Evolutionary conservation across 2,888 invertebrate species (phyloP), one percentile per base, ranked within the genome.

Genomic region (Hypena proboscidalis): DNA sequence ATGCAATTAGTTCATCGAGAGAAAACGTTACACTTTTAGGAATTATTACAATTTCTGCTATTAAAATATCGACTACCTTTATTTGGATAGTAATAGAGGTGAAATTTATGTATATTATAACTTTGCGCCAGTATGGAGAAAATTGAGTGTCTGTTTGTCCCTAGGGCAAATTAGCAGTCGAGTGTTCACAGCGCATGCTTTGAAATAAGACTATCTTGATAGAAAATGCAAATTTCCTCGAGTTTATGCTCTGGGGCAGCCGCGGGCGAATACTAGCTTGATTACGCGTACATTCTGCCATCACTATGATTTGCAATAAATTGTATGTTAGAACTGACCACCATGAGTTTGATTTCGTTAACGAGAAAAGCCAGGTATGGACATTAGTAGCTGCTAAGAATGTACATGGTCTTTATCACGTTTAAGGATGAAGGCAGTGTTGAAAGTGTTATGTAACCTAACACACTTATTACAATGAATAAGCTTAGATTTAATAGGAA

Each of bases 221-320:
- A 67, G 67, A 71, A 68, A 70, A 81, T 81, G 81, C 69, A 74
- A 79, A 80, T 80, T 64, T 57, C 53, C 53, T 55, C 58, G 66
- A 62, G 62, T 54, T 55, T 51, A 52, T 58, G 68, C 68, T 67
- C 63, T 56, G 58, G 30, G 45, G 53, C 43, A 33, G 66, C 74
- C 69, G 55, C 33, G 11, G 59, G 75, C 65, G 32, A 55, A 51
- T 33, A 40, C 55, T 48, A 49, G 60, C 52, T 60, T 64, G 52
- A 64, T 63, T 64, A 57, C 51, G 42, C 40, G 29, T 40, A 58
- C 48, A 32, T 53, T 41, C 56, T 53, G 31, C 31, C 40, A 41
- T 41, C 35, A 36, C 21, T 31, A 42, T 47, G 41, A 30, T 53
- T 50, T 43, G 25, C 32, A 25, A 49, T 41, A 48, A 46, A 34